Conservation (phyloP, 2,113 vertebrate genomes). For the Camelus dromedarius region DNA sequence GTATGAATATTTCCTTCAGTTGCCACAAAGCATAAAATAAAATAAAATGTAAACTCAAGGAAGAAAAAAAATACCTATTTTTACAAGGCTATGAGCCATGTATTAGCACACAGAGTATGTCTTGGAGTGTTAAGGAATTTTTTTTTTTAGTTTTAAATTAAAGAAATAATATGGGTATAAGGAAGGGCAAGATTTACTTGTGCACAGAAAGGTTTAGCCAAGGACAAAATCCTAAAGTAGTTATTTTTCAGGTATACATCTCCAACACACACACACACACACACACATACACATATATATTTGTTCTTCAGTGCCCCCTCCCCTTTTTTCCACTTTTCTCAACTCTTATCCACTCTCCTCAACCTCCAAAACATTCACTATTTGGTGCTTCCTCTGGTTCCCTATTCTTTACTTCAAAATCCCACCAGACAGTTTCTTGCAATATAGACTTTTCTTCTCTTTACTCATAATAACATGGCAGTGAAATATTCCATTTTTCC, state of each 20-base stretch:
- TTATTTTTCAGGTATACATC: not conserved
- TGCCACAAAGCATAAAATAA: conserved; percentile 9
- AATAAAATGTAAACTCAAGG: not conserved
- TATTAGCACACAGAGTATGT: not conserved
- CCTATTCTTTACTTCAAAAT: not conserved
- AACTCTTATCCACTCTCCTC: not conserved
- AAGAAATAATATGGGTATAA: conserved; percentile 25
- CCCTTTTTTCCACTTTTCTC: not conserved
- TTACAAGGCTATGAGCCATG: not conserved
- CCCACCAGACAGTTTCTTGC: not conserved
- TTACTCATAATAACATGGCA: not conserved
- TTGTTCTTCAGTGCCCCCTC: not conserved
- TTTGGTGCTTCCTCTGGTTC: not conserved
- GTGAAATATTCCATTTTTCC: not conserved
- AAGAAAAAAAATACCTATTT: conserved; percentile 14
- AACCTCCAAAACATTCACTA: not conserved
- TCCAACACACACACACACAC: not conserved
- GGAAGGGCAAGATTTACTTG: not conserved
- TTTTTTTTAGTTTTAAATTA: conserved; percentile 47
- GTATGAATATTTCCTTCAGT: conserved; percentile 49
- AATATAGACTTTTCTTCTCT: not conserved
- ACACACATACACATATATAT: not conserved
- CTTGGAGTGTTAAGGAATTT: not conserved
- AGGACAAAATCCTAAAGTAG: not conserved
- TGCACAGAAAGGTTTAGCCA: not conserved